These are phyloP conservation scores for Otis tarda DNA, from an alignment of 2,113 vertebrate species.

Conservation along the genomic window DNA sequence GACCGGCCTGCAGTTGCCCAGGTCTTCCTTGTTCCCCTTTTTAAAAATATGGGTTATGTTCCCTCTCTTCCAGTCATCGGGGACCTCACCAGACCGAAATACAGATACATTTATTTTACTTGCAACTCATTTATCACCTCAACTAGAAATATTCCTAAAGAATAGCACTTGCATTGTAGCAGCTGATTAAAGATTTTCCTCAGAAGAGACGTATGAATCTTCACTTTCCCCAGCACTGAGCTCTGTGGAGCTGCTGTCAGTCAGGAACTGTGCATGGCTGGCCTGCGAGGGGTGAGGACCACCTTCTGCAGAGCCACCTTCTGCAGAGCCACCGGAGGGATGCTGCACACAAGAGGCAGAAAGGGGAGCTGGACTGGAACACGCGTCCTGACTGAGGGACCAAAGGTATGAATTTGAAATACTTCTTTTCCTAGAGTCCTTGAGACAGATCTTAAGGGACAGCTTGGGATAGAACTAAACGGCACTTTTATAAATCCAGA, in stretches of 20 bases:
- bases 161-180: neutral
- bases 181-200: neutral
- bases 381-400: neutral
- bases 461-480: neutral
- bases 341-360: neutral
- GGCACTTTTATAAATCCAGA: neutral
- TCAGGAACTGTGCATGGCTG: neutral
- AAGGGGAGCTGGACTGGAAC: neutral
- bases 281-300: accelerated
- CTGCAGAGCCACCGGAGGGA: neutral
- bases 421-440: neutral
- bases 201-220: neutral
- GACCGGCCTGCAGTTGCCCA: no score
- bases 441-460: neutral
- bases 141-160: neutral
- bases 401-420: neutral
- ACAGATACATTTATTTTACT: neutral
- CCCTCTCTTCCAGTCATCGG: no score
- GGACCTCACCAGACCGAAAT: no score
- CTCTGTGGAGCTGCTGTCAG: neutral
- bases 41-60: no score
- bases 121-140: neutral
- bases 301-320: neutral
- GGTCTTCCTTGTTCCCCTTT: no score
- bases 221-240: neutral